Percentiles rank a stretch among this genome's conserved stretches.
These are phyloP conservation scores for Crematogaster levior DNA, from an alignment of 2,888 invertebrate species.

Conservation along the genomic window DNA sequence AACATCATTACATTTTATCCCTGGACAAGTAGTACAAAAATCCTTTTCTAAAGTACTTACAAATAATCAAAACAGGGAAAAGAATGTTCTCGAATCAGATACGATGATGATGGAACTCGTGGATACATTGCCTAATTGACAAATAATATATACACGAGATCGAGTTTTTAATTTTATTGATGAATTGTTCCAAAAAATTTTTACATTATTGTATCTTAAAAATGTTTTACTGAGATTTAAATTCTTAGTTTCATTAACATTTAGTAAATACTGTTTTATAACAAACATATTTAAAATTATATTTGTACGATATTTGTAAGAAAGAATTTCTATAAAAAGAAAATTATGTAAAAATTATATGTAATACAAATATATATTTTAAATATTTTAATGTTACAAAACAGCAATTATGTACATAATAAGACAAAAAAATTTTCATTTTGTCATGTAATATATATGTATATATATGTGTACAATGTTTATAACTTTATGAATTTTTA, in stretches of 20 bases:
- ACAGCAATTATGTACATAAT: neutral
- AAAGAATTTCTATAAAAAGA: neutral
- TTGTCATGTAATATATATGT: neutral
- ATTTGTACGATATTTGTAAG: neutral
- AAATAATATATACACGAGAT: neutral
- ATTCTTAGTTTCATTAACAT: no score
- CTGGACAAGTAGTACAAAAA: conserved; percentile 79
- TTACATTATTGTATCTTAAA: neutral
- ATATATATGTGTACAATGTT: neutral
- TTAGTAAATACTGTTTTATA: neutral
- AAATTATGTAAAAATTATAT: neutral
- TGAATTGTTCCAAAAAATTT: neutral
- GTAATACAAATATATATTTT: neutral
- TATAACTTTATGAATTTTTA: neutral
- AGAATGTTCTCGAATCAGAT: conserved; percentile 76
- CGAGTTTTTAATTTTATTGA: neutral
- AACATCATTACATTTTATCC: conserved; percentile 78
- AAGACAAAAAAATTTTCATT: neutral
- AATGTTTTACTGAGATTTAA: no score
- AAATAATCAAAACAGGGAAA: conserved; percentile 72
- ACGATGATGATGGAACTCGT: conserved; percentile 86
- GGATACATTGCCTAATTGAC: conserved; percentile 85
- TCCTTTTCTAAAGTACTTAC: conserved; percentile 77
- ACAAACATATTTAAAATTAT: neutral
- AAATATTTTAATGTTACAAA: neutral